These are phyloP conservation scores for Porites australiensis DNA, from an alignment of 64 coral and sea anemone species.

Conservation along the genomic window DNA sequence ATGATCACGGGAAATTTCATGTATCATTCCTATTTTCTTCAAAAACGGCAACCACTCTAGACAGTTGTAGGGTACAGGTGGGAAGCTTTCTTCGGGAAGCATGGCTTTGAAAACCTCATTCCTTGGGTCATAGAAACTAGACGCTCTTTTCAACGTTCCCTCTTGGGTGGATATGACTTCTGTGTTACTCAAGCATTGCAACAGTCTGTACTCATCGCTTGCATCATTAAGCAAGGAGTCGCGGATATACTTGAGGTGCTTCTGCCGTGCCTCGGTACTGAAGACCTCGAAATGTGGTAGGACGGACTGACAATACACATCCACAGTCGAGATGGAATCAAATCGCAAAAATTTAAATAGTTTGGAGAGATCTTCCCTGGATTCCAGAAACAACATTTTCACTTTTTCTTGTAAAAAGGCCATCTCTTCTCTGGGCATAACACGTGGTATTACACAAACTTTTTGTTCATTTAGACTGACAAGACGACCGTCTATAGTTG, in stretches of 20 bases:
- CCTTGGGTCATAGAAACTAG: conserved; percentile 36
- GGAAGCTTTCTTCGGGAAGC: conserved; percentile 36
- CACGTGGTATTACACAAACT: background rate
- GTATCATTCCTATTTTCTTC: conserved; percentile 38
- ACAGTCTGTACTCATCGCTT: background rate
- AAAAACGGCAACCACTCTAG: conserved; percentile 25
- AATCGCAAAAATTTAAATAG: conserved; percentile 21
- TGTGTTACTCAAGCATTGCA: background rate
- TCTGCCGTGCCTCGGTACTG: background rate
- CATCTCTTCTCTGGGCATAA: conserved; percentile 15
- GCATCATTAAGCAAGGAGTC: background rate
- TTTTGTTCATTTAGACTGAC: background rate
- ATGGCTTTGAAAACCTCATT: conserved; percentile 38
- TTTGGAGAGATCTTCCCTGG: background rate
- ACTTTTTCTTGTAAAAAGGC: background rate
- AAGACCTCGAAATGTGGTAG: background rate
- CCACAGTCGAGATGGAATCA: background rate
- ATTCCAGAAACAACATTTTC: conserved; percentile 30
- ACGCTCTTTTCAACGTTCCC: conserved; percentile 6
- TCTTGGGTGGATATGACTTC: conserved; percentile 30
- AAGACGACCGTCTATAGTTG: conserved; percentile 26
- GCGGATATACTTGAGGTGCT: background rate
- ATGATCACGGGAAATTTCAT: conserved; percentile 5
- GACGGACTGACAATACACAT: conserved; percentile 36
- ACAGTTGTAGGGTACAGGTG: conserved; percentile 15